Conservation (phyloP, 37 sponge, comb jelly and placozoan genomes). For the Cladorhizidae sp. region DNA sequence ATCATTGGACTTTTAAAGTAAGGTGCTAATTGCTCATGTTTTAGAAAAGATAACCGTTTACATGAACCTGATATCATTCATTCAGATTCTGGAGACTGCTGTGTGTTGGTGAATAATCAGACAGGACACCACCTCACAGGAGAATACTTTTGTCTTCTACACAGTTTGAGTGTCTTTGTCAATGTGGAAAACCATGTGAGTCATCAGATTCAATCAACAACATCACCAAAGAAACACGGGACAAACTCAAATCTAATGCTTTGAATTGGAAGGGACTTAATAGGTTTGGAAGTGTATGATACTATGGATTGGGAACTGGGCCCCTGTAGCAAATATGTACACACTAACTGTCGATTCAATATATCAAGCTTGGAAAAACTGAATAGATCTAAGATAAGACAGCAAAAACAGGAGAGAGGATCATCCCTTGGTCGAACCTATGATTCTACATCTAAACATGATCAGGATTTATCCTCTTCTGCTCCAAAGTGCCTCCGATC, state of each 20-base stretch:
- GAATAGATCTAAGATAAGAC: background rate
- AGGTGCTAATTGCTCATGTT: too few relatives aligned
- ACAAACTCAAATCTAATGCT: background rate
- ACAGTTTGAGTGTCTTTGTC: too few relatives aligned
- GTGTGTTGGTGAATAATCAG: too few relatives aligned
- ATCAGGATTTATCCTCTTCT: background rate
- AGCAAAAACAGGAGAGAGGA: background rate
- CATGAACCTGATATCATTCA: too few relatives aligned
- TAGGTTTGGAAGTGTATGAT: background rate
- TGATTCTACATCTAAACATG: background rate
- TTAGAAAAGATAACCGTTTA: too few relatives aligned
- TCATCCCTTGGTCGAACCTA: too few relatives aligned
- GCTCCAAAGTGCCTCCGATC: background rate
- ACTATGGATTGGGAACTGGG: background rate
- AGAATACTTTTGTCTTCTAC: too few relatives aligned
- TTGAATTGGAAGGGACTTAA: background rate
- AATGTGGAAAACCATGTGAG: conserved; percentile 1
- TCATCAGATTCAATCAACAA: background rate
- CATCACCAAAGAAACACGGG: background rate
- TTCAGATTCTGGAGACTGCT: too few relatives aligned
- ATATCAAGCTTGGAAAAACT: background rate
- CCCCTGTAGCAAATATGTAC: background rate
- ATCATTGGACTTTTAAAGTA: too few relatives aligned
- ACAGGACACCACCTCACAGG: too few relatives aligned
- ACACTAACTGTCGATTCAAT: background rate